Evolutionary conservation across 2,113 vertebrate species (phyloP).

Genomic region (Aramus guarauna): DNA sequence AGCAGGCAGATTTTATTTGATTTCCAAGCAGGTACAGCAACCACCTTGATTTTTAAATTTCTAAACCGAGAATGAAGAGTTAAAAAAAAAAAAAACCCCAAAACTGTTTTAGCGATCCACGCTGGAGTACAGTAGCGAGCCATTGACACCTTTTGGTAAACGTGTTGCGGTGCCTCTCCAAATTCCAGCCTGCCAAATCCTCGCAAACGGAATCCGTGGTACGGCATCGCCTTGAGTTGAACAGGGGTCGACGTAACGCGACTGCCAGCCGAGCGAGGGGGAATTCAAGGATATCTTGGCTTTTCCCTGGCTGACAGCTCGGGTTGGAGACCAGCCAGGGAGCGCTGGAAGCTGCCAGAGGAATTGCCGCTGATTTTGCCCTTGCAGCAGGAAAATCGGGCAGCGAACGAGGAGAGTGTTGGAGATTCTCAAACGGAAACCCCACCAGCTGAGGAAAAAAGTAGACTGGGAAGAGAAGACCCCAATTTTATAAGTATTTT

Average conservation of each 20-base stretch:
- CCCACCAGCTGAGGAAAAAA: rapidly evolving
- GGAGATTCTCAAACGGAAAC: neutral
- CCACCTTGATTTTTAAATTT: neutral
- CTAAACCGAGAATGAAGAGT: neutral
- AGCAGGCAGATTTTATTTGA: neutral
- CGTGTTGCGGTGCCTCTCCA: rapidly evolving
- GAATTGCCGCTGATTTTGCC: neutral
- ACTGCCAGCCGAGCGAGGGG: neutral
- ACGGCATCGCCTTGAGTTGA: too few relatives aligned
- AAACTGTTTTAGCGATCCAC: too few relatives aligned
- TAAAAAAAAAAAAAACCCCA: neutral
- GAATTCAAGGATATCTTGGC: neutral
- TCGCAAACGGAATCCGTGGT: neutral
- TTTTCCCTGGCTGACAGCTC: neutral
- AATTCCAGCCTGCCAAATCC: neutral
- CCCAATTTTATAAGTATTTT: rapidly evolving
- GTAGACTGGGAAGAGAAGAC: neutral
- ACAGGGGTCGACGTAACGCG: rapidly evolving
- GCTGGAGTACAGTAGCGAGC: neutral
- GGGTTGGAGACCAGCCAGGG: neutral
- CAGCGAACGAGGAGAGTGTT: neutral
- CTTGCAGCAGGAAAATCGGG: neutral
- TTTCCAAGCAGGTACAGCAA: neutral
- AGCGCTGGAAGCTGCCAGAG: neutral
- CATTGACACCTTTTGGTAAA: neutral